Percentiles rank a stretch among this genome's conserved stretches.
phyloP scores from a whole-genome alignment of 2,113 vertebrate genomes.

The Lanius collurio region DNA sequence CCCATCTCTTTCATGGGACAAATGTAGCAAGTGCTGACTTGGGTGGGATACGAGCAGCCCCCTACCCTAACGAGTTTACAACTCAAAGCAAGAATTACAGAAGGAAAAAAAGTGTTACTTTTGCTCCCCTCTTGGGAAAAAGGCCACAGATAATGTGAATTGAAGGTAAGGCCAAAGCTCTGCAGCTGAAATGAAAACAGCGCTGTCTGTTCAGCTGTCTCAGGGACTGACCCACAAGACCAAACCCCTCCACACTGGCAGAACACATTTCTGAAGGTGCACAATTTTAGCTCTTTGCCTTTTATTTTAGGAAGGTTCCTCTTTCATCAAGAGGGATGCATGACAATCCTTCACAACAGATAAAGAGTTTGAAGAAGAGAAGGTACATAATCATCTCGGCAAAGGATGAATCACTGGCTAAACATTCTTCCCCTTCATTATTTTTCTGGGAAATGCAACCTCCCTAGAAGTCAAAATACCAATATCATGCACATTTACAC shows the following conservation, averaged over 20 bases:
- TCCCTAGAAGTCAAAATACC: not conserved
- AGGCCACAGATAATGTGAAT: not conserved
- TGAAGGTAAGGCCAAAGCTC: not conserved
- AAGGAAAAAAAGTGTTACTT: not conserved
- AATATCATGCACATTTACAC: not conserved
- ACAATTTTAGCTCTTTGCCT: not conserved
- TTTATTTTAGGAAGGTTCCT: not conserved
- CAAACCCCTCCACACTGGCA: not conserved
- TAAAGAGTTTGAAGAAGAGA: not conserved
- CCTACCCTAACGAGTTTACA: not conserved
- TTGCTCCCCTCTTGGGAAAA: not conserved
- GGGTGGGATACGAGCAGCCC: not conserved
- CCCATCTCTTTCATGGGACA: not conserved
- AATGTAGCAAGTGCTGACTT: not conserved
- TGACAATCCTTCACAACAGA: not conserved
- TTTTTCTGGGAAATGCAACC: not conserved
- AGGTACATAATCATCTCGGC: not conserved
- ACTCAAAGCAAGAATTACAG: not conserved
- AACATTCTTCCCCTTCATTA: not conserved
- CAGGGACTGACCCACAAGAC: not conserved
- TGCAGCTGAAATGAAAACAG: not conserved
- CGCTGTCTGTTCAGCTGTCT: too few species aligned
- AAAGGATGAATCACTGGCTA: slow-evolving; percentile 17
- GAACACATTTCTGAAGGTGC: not conserved
- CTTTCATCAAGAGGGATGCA: not conserved